phyloP scores from a whole-genome alignment of 2,113 vertebrate species.

The Mormyrus iriodes region DNA sequence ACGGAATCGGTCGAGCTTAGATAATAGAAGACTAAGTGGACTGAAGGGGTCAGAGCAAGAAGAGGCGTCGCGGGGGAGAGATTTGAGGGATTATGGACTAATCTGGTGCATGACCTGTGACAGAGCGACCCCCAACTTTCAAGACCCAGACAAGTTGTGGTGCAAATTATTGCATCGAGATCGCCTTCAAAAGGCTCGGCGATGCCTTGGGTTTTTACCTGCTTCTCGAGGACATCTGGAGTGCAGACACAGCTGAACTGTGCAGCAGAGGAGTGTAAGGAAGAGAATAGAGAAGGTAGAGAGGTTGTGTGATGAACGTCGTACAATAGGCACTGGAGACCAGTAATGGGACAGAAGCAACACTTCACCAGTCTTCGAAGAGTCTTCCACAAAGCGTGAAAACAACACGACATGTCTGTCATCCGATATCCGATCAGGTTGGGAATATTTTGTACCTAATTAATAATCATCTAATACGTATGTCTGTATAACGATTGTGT shows the following conservation, averaged over 20 bases:
- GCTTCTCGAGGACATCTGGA: slow-evolving; percentile 13
- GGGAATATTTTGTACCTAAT: not conserved
- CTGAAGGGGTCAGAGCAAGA: slow-evolving; percentile 19
- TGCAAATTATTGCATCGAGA: slow-evolving; percentile 43
- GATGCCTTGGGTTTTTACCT: not conserved
- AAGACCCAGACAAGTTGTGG: slow-evolving; percentile 25
- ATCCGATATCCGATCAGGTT: not conserved
- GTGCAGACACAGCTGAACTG: slow-evolving; percentile 1
- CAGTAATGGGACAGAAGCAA: not conserved
- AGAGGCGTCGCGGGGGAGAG: slow-evolving; percentile 22
- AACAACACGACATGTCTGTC: not conserved
- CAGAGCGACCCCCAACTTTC: slow-evolving; percentile 26
- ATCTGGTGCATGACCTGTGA: slow-evolving; percentile 47
- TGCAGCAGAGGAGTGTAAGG: slow-evolving; percentile 28
- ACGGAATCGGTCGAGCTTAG: not conserved
- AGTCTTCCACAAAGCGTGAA: not conserved
- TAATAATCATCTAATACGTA: not conserved
- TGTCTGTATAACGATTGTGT: not conserved
- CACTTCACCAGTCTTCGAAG: not conserved
- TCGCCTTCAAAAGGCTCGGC: slow-evolving; percentile 29
- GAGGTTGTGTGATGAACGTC: not conserved
- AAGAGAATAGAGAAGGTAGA: slow-evolving; percentile 4
- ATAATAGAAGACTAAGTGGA: slow-evolving; percentile 25
- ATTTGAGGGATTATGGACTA: slow-evolving; percentile 53
- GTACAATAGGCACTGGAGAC: not conserved